These are phyloP conservation scores for Muschampia plurimacula DNA, from an alignment of 2,888 invertebrate genomes.

Conservation along the genomic window DNA sequence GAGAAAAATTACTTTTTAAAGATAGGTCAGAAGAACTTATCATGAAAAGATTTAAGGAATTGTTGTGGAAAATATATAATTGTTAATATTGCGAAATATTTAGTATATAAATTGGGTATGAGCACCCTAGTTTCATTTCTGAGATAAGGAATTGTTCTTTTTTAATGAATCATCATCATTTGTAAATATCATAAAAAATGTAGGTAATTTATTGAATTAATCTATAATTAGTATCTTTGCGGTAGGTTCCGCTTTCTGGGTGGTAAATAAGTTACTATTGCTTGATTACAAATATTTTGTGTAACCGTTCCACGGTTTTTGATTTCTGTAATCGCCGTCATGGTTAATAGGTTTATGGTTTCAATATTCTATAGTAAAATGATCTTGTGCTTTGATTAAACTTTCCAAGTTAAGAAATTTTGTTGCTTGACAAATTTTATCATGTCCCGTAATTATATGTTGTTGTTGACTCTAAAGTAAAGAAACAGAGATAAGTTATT, in stretches of 20 bases:
- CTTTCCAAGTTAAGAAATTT: conserved; percentile 27
- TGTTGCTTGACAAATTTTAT: conserved; percentile 21
- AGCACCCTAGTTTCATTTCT: too few species aligned
- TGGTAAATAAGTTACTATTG: conserved; percentile 21
- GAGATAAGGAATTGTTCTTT: too few species aligned
- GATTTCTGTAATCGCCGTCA: conserved; percentile 25
- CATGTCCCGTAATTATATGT: conserved; percentile 1
- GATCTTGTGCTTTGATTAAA: conserved; percentile 12
- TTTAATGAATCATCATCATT: neutral
- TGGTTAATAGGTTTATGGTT: conserved; percentile 22
- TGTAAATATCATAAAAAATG: conserved; percentile 10
- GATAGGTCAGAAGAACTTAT: too few species aligned
- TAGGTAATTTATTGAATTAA: conserved; percentile 63
- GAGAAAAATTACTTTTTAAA: too few species aligned
- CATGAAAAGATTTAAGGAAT: too few species aligned
- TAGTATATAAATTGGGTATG: too few species aligned
- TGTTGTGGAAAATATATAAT: too few species aligned
- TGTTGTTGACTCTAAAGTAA: conserved; percentile 7
- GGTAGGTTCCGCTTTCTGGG: conserved; percentile 27
- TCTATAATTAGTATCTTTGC: neutral
- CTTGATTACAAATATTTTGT: conserved; percentile 33
- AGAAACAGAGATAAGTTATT: too few species aligned
- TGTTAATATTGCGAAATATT: too few species aligned
- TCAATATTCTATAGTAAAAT: conserved; percentile 31
- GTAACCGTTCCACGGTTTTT: conserved; percentile 21